These are phyloP conservation scores for Melanotaenia maccullochi DNA, from an alignment of 2,797 vertebrate species.

Conservation along the genomic window DNA sequence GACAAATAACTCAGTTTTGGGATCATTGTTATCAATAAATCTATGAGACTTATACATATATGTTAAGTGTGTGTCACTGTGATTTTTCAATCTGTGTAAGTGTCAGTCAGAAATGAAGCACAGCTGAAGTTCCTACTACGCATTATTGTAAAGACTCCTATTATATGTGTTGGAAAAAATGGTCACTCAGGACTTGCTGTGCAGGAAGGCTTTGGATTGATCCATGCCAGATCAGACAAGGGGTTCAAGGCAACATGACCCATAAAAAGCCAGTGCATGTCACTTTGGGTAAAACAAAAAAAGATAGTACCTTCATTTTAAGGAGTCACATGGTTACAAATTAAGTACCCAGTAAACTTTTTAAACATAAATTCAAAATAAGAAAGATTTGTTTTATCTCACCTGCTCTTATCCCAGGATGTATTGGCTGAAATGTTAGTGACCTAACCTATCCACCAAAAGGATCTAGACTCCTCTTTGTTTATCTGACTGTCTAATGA, in stretches of 20 bases:
- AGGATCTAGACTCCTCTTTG: no score
- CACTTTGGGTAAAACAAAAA: background rate
- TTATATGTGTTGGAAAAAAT: conserved; percentile 37
- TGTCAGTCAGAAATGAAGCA: conserved; percentile 32
- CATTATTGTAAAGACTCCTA: conserved; percentile 3
- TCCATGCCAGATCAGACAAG: conserved; percentile 15
- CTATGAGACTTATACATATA: conserved; percentile 67
- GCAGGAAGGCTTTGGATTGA: background rate
- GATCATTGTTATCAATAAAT: conserved; percentile 72
- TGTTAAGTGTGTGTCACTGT: conserved; percentile 61
- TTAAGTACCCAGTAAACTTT: background rate
- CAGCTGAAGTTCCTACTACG: conserved; percentile 18
- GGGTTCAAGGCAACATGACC: background rate
- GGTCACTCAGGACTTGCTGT: conserved; percentile 28
- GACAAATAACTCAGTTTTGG: conserved; percentile 76
- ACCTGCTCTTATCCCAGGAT: no score
- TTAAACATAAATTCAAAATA: no score
- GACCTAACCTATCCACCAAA: no score
- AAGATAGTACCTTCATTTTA: no score
- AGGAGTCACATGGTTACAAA: no score
- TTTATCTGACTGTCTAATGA: no score
- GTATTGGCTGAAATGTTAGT: no score
- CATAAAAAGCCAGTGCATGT: no score
- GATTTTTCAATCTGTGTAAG: conserved; percentile 50
- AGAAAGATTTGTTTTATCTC: no score